A percentile compares a stretch with the other conserved stretches of the same genome.
Conservation (phyloP, 2,113 vertebrate species). For the Limanda limanda region DNA sequence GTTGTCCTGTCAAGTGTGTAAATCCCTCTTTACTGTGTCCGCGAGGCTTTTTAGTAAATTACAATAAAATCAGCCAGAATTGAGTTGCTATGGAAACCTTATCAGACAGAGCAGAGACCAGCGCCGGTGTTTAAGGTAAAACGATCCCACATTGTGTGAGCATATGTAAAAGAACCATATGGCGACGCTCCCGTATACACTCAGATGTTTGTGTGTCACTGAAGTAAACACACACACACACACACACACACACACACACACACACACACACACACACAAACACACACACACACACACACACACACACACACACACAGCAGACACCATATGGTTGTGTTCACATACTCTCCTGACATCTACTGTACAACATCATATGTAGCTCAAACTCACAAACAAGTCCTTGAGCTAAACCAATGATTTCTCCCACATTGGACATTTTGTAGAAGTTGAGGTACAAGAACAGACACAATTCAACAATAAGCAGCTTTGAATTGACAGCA, state of each 20-base stretch:
- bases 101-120: conserved; percentile 28
- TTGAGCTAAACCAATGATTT: too few species aligned
- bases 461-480: neutral
- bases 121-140: neutral
- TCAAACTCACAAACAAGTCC: neutral
- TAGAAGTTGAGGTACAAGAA: neutral
- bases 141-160: neutral
- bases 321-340: conserved; percentile 33
- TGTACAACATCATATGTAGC: too few species aligned
- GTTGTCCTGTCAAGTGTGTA: conserved; percentile 33
- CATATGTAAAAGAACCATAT: conserved; percentile 6
- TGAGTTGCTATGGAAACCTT: conserved; percentile 41
- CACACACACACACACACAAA: too few species aligned
- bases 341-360: neutral
- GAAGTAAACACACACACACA: too few species aligned
- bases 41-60: conserved; percentile 46
- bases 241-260: too few species aligned
- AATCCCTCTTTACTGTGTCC: conserved; percentile 26
- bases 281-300: too few species aligned
- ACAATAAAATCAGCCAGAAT: conserved; percentile 22
- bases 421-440: too few species aligned
- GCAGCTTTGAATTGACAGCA: neutral
- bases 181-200: conserved; percentile 10
- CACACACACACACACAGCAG: neutral
- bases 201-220: too few species aligned